Evolutionary conservation across 2,113 vertebrate genomes (phyloP), one percentile per base, ranked within the genome.

Genomic region (Ptychochromis oligacanthus): DNA sequence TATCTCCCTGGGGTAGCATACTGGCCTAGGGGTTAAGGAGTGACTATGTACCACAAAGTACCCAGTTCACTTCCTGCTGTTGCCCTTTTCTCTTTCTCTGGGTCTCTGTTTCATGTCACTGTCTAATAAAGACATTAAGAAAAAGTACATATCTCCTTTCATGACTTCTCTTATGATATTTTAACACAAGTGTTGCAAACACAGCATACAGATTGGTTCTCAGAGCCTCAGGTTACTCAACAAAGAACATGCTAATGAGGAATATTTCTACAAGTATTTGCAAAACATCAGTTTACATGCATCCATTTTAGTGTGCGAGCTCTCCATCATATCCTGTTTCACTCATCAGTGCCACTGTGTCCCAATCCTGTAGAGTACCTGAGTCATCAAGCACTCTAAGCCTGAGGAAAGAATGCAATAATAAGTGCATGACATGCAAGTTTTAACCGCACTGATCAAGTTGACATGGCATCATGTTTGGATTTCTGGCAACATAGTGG

Each of bases 291-390:
- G 36, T 36, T 6, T 38, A 26, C 22, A 18, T 61, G 11, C 43
- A 52, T 74, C 22, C 4, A 3, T 26, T 62, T 49, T 78, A 18
- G 38, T 78, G 55, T 62, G 62, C 56, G n/a, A 54, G 22, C 28
- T 77, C 13, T 24, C 10, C 84, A 79, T 90, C 89, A 89, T 46
- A 83, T 92, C 93, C 92, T 93, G 87, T 90, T 86, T 79, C 34
- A 55, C 6, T 79, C 58, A 77, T 59, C 38, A 18, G 38, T 20
- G 17, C 8, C 20, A 70, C 64, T 56, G 79, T 93, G 80, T 84
- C 64, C 84, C 60, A 92, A 93, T 83, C 59, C 59, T 79, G 88
- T 87, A 56, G 61, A 93, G 75, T 84, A 89, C 90, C 81, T 76
- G 34, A 34, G 55, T 40, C 8, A 1, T 13, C 3, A 18, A 38